phyloP scores from a whole-genome alignment of 2,888 invertebrate species.

The Allolobophora icterica region DNA sequence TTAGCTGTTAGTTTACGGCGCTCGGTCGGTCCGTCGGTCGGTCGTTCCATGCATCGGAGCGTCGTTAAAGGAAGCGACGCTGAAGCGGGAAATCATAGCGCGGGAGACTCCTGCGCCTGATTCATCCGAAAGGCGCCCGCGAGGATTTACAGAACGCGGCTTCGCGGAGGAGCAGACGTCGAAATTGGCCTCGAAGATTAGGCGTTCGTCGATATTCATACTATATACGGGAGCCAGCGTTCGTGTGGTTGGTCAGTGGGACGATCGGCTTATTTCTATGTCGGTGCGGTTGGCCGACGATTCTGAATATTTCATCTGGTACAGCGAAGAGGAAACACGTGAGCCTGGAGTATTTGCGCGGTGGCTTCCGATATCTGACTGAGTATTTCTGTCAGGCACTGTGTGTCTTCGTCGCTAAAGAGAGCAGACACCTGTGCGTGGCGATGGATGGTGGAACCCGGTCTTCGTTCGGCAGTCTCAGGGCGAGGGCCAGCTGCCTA shows the following conservation, averaged over 20 bases:
- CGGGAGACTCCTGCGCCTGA: background rate
- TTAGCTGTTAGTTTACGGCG: background rate
- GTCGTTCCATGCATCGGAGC: background rate
- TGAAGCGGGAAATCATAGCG: background rate
- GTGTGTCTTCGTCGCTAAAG: constrained; percentile 11
- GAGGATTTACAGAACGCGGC: background rate
- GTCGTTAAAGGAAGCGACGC: background rate
- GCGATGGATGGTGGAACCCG: background rate
- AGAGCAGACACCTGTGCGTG: background rate
- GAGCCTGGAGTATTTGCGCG: constrained; percentile 22
- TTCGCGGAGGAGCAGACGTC: background rate
- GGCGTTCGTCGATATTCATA: background rate
- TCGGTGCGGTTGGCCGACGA: background rate
- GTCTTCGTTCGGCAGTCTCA: background rate
- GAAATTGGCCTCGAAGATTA: background rate
- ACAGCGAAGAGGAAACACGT: background rate
- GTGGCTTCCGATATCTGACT: constrained; percentile 12
- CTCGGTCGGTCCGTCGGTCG: background rate
- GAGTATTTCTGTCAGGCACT: background rate
- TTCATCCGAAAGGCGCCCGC: background rate
- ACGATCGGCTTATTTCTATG: background rate
- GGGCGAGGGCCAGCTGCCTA: background rate
- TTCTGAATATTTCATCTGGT: background rate
- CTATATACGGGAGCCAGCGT: background rate
- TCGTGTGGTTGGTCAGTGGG: background rate